Percentiles rank a stretch among this genome's conserved stretches.
These are phyloP conservation scores for Athalia cordata DNA, from an alignment of 2,888 invertebrate species.

Conservation along the genomic window DNA sequence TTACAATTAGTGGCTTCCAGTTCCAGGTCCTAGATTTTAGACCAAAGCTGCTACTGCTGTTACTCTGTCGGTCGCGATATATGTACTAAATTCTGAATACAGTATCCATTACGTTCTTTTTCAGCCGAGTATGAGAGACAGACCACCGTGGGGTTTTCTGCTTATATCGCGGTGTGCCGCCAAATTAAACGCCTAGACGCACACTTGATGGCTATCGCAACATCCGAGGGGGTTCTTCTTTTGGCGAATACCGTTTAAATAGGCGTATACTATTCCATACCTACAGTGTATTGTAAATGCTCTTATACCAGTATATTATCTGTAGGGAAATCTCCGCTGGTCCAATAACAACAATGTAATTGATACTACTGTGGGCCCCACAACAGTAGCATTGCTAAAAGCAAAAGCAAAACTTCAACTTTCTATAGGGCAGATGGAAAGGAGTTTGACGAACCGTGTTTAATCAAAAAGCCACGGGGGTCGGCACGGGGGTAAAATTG, in stretches of 20 bases:
- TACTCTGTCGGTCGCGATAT: too few relatives aligned
- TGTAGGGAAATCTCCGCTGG: slow-evolving; percentile 60
- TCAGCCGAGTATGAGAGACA: not conserved
- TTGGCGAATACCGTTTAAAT: slow-evolving; percentile 33
- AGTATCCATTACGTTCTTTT: slow-evolving; percentile 59
- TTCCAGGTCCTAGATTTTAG: not conserved
- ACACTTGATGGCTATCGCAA: slow-evolving; percentile 68
- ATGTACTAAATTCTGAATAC: slow-evolving; percentile 51
- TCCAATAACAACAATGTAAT: slow-evolving; percentile 72
- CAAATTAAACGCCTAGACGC: slow-evolving; percentile 72
- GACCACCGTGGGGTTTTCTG: not conserved
- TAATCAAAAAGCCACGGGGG: slow-evolving; percentile 71
- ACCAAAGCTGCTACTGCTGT: too few relatives aligned
- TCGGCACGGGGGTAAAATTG: slow-evolving; percentile 47
- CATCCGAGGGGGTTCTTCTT: slow-evolving; percentile 53
- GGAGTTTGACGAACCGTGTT: slow-evolving; percentile 57
- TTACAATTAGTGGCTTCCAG: too few relatives aligned
- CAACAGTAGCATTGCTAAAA: slow-evolving; percentile 22
- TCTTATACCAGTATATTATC: slow-evolving; percentile 71
- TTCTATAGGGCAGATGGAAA: slow-evolving; percentile 53
- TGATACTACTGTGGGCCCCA: slow-evolving; percentile 63
- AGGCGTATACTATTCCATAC: slow-evolving; percentile 52
- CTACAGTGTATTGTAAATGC: slow-evolving; percentile 63
- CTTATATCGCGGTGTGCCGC: slow-evolving; percentile 47
- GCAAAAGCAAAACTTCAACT: not conserved